Evolutionary conservation across 2,113 vertebrate species (phyloP).

Genomic region (Oncorhynchus mykiss): DNA sequence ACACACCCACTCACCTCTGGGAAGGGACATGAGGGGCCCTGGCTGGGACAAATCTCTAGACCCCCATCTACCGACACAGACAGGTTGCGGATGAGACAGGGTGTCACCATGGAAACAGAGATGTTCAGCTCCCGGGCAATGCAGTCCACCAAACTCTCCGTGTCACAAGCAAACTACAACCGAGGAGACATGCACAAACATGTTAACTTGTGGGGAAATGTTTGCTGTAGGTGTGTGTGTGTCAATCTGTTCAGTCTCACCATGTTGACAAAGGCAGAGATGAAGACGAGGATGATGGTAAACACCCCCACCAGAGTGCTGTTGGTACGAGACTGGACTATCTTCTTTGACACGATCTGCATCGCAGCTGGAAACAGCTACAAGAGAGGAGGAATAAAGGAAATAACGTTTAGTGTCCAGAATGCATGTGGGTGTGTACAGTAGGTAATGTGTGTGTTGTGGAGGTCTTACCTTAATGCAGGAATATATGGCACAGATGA

Average conservation of each 20-base stretch:
- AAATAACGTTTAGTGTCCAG: neutral
- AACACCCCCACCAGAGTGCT: constrained; percentile 89
- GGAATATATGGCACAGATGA: constrained; percentile 89
- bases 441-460: neutral
- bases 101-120: constrained; percentile 77
- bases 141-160: constrained; percentile 79
- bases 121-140: constrained; percentile 81
- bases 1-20: constrained; percentile 79
- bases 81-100: constrained; percentile 84
- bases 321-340: constrained; percentile 88
- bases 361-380: constrained; percentile 85
- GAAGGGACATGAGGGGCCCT: constrained; percentile 83
- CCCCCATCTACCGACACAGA: constrained; percentile 83
- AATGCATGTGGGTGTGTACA: neutral
- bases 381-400: neutral
- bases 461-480: constrained; percentile 80
- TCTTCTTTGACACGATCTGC: constrained; percentile 85
- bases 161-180: constrained; percentile 87
- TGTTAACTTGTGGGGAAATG: neutral
- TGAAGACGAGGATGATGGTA: constrained; percentile 87
- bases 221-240: neutral
- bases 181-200: constrained; percentile 3
- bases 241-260: constrained; percentile 56
- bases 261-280: constrained; percentile 90
- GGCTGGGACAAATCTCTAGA: constrained; percentile 76